Evolutionary conservation across 2,113 vertebrate species (phyloP), one percentile per base, ranked within the genome.

Genomic region (rabbit (Oryctolagus cuniculus)): DNA sequence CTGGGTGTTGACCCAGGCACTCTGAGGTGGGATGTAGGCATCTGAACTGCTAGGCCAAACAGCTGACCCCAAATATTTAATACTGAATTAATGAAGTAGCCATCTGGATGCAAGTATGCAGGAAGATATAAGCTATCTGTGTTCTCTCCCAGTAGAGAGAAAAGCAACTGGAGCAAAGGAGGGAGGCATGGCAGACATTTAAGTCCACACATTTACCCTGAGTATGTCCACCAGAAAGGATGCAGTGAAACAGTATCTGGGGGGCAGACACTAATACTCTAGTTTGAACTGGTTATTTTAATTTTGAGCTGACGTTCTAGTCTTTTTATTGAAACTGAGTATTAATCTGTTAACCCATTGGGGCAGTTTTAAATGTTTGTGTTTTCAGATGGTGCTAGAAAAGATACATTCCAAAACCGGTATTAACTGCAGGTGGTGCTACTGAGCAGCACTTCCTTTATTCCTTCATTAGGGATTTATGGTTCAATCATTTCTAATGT

Each of bases 401-500:
- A 92, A 92, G 85, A 87, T 69, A 81, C 51, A 92, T 58, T 92
- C 89, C 86, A 90, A 12, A 13, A 64, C 51, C 19, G 83, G 94
- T 70, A 91, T 36, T 93, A 98, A 91, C 97, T 97, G 96, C 97
- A 98, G 98, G 98, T 93, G 97, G 96, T 95, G 70, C 94, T 87
- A 55, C 97, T 97, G 97, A 96, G 91, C 83, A 91, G 93, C 69
- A 94, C 89, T 96, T 96, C 94, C 93, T 92, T 97, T 75, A 94
- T 96, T 96, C 96, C 95, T 96, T 97, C 97, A 96, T 98, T 97
- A 97, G 97, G 96, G 97, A 98, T 97, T 98, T 98, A 98, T 66
- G 95, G 92, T 85, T 96, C 0, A 19, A 96, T 97, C 95, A 97
- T 95, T 98, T 74, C 97, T 82, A 93, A 95, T 89, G 95, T 96